Evolutionary conservation across 1,140 invertebrate species (phyloP), one percentile per base, ranked within the genome.

Genomic region (Ptiloglossa arizonensis): DNA sequence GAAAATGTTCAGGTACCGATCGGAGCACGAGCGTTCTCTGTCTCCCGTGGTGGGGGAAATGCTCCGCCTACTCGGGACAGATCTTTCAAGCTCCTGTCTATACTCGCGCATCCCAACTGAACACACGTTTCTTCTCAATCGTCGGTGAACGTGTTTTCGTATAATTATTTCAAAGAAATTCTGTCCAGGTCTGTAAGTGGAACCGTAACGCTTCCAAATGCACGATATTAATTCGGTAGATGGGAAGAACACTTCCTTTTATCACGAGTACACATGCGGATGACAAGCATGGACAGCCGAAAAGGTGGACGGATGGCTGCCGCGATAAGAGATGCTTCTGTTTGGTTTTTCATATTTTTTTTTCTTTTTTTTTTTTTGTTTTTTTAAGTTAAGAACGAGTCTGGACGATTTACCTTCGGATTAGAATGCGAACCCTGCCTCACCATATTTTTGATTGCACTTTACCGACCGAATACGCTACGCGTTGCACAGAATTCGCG

Each of bases 241-340:
- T 64, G 60, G 13, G 29, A 41, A 41, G 70, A 74, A 17, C 72
- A 48, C 71, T 54, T 46, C 0, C 29, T 52, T 62, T 77, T 44
- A 41, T 71, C 35, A 56, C 22, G 17, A 54, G 48, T 60, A 32
- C n/a, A n/a, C n/a, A n/a, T 44, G 44, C 32, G 67, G 27, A 60
- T 44, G 46, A 57, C 46, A 46, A 62, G 54, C 63, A 63, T 50
- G 62, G 76, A 83, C 87, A 88, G 86, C 89, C 86, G 79, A 87
- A 75, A 81, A 70, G 87, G 70, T 88, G 89, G 89, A 90, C 89
- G 89, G 89, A 90, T 87, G 69, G 86, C 87, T 89, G 88, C 75
- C 80, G 56, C 27, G 70, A 38, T 74, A 32, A 1, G 62, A 29
- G 64, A 57, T 62, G 52, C 41, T 41, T 41, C 11, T 11, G 5